Evolutionary conservation across 2,797 vertebrate genomes (phyloP).

Genomic region (Ptychobarbus kaznakovi): DNA sequence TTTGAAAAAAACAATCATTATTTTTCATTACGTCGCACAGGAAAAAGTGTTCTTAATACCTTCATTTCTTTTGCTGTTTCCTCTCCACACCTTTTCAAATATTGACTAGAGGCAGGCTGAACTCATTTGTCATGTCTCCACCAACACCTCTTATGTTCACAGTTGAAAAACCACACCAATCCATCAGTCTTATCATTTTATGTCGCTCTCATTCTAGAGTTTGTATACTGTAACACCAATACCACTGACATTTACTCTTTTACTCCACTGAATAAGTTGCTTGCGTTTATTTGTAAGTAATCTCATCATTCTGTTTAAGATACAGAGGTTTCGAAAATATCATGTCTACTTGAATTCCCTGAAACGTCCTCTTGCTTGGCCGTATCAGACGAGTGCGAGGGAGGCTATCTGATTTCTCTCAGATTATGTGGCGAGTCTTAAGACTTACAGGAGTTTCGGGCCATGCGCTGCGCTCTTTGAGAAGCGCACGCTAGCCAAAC

Average conservation of each 20-base stretch:
- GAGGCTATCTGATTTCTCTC: slow-evolving; percentile 42
- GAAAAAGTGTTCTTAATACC: slow-evolving; percentile 17
- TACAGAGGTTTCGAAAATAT: slow-evolving; percentile 33
- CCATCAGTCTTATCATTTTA: slow-evolving; percentile 40
- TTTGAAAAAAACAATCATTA: background rate
- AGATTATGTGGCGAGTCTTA: slow-evolving; percentile 17
- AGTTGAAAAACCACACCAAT: slow-evolving; percentile 31
- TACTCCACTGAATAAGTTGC: background rate
- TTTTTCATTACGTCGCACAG: background rate
- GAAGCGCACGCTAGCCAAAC: slow-evolving; percentile 24
- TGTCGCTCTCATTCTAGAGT: slow-evolving; percentile 18
- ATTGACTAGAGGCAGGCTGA: slow-evolving; percentile 34
- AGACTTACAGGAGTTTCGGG: slow-evolving; percentile 25
- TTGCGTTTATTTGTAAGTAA: slow-evolving; percentile 30
- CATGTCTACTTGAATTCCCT: slow-evolving; percentile 54
- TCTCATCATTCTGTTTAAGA: slow-evolving; percentile 34
- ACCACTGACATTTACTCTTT: slow-evolving; percentile 36
- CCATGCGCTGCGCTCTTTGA: background rate
- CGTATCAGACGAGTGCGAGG: slow-evolving; percentile 5
- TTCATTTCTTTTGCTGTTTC: slow-evolving; percentile 18
- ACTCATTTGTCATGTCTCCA: slow-evolving; percentile 34
- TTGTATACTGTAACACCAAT: slow-evolving; percentile 26
- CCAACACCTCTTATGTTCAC: slow-evolving; percentile 11
- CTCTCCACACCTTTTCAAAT: slow-evolving; percentile 41
- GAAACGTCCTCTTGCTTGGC: slow-evolving; percentile 12